These are phyloP conservation scores for Seriola aureovittata DNA, from an alignment of 2,113 vertebrate species.

Conservation along the genomic window DNA sequence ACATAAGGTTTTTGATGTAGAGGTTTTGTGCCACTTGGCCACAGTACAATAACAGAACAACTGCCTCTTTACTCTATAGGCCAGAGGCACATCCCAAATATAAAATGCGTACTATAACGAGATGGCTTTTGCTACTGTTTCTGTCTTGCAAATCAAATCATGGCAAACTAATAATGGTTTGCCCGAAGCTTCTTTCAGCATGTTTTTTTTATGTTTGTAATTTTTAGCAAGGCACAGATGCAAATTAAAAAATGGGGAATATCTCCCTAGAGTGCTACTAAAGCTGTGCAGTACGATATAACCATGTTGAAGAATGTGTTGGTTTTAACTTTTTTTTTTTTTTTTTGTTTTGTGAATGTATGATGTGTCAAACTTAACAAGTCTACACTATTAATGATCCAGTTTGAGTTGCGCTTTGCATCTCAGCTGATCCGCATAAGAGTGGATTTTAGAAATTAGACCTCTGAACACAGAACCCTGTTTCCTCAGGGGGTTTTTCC, in stretches of 20 bases:
- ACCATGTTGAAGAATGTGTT: constrained; percentile 10
- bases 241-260: constrained; percentile 39
- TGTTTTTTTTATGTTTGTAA: constrained; percentile 23
- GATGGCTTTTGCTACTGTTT: constrained; percentile 49
- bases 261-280: constrained; percentile 38
- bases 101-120: constrained; percentile 45
- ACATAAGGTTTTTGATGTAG: constrained; percentile 4
- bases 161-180: constrained; percentile 54
- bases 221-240: constrained; percentile 36
- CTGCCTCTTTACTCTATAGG: constrained; percentile 30
- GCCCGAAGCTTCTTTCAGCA: constrained; percentile 53
- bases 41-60: constrained; percentile 4
- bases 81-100: constrained; percentile 46
- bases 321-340: neutral
- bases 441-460: constrained; percentile 64
- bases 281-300: constrained; percentile 18
- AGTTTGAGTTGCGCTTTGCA: constrained; percentile 47
- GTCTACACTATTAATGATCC: constrained; percentile 51
- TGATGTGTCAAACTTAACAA: constrained; percentile 31
- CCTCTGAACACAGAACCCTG: constrained; percentile 46
- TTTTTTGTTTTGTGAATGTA: neutral
- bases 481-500: constrained; percentile 54
- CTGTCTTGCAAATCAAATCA: constrained; percentile 61
- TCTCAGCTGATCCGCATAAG: constrained; percentile 45
- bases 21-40: neutral